Evolutionary conservation across 2,113 vertebrate genomes (phyloP).

Genomic region (Meles meles): DNA sequence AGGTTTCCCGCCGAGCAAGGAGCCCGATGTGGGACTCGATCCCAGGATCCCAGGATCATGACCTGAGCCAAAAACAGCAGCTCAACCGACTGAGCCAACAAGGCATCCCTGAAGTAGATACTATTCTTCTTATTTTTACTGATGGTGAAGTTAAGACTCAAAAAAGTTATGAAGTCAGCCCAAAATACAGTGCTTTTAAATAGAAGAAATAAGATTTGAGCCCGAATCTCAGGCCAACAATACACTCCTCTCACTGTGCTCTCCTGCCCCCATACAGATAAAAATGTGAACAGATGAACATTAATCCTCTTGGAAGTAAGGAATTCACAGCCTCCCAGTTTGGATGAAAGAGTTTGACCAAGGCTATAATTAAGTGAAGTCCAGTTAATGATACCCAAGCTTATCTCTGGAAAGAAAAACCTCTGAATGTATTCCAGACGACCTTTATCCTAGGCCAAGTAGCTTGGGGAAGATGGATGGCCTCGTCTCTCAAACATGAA

Average conservation of each 20-base stretch:
- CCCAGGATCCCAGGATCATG: no score
- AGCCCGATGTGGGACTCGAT: no score
- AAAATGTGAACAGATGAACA: background rate
- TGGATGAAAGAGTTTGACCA: background rate
- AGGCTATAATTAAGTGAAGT: background rate
- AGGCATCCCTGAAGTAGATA: background rate
- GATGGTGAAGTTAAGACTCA: background rate
- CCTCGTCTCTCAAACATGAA: background rate
- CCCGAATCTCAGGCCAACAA: background rate
- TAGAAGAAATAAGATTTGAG: background rate
- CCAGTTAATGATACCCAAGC: background rate
- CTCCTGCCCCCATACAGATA: background rate
- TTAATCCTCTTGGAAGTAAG: background rate
- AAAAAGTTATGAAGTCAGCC: background rate
- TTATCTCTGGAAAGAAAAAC: background rate
- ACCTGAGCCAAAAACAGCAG: no score
- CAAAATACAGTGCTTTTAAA: background rate
- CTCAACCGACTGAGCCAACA: no score
- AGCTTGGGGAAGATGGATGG: background rate
- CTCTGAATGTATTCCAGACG: background rate
- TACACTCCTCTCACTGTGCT: background rate
- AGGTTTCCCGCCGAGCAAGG: no score
- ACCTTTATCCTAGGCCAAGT: background rate
- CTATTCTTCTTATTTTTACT: background rate
- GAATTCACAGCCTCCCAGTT: background rate